Evolutionary conservation across 2,797 vertebrate species (phyloP).

Genomic region (Ptychobarbus kaznakovi): DNA sequence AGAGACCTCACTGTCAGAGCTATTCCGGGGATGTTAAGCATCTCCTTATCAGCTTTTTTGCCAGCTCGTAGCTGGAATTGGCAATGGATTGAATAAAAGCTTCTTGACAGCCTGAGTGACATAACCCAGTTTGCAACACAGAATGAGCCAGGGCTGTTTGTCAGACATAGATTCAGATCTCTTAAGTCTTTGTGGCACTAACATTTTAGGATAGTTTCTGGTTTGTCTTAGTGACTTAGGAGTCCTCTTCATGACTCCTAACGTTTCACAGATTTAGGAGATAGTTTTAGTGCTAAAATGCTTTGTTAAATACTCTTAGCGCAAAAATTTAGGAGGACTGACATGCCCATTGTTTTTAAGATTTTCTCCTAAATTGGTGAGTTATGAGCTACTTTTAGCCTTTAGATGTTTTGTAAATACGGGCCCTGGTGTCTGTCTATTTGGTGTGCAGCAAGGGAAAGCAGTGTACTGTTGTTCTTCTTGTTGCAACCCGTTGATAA

Average conservation of each 20-base stretch:
- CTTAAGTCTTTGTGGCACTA: not conserved
- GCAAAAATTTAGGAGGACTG: no score
- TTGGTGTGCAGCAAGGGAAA: not conserved
- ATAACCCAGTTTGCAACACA: conserved; percentile 8
- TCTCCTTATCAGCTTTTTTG: not conserved
- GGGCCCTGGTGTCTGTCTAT: not conserved
- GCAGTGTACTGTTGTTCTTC: not conserved
- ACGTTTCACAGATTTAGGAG: no score
- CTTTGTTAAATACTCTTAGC: no score
- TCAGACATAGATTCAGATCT: conserved; percentile 34
- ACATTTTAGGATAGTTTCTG: no score
- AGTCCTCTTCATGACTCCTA: no score
- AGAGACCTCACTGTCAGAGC: not conserved
- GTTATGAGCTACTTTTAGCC: no score
- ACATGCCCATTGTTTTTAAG: no score
- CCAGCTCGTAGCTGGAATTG: not conserved
- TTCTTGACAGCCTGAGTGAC: conserved; percentile 20
- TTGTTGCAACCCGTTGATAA: not conserved
- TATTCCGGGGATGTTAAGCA: not conserved
- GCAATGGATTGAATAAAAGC: not conserved
- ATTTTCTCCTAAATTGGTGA: no score
- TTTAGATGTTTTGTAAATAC: no score
- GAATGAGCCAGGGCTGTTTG: not conserved
- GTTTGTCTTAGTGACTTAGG: no score
- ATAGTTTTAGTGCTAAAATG: no score